A percentile compares a stretch with the other conserved stretches of the same genome.
phyloP scores from a whole-genome alignment of 2,888 invertebrate genomes.

The Perdita meconis region DNA sequence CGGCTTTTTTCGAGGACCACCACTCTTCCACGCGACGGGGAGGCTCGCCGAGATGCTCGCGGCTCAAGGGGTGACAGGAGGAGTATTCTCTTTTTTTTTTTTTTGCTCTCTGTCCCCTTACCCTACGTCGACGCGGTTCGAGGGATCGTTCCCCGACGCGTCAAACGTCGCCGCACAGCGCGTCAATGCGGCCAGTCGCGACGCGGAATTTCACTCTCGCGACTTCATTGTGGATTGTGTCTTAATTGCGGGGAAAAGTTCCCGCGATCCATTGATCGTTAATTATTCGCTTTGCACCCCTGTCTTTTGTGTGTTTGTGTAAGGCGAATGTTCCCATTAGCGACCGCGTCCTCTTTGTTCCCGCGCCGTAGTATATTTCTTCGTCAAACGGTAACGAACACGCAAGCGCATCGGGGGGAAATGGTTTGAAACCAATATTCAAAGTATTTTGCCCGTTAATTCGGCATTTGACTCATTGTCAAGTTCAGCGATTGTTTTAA shows the following conservation, averaged over 20 bases:
- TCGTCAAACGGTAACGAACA: background rate
- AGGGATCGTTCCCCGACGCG: constrained; percentile 38
- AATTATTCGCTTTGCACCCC: constrained; percentile 32
- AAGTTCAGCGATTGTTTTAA: no score
- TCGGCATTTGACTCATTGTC: no score
- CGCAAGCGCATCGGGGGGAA: background rate
- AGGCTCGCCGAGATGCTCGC: background rate
- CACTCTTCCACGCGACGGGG: no score
- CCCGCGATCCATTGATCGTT: constrained; percentile 49
- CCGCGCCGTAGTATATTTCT: background rate
- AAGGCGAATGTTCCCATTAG: constrained; percentile 3
- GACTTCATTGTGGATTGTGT: constrained; percentile 27
- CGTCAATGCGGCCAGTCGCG: constrained; percentile 32
- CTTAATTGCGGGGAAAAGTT: constrained; percentile 52
- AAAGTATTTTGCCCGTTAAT: no score
- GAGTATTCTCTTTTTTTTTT: constrained; percentile 32
- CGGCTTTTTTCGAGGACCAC: constrained; percentile 1
- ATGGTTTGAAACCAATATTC: background rate
- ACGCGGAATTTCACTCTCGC: constrained; percentile 25
- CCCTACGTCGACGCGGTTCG: background rate
- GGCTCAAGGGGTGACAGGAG: background rate
- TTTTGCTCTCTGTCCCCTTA: no score
- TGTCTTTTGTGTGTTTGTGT: constrained; percentile 26
- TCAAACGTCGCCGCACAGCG: constrained; percentile 27
- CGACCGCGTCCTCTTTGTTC: background rate